phyloP scores from a whole-genome alignment of 2,888 invertebrate species.

The Gryllus longicercus region DNA sequence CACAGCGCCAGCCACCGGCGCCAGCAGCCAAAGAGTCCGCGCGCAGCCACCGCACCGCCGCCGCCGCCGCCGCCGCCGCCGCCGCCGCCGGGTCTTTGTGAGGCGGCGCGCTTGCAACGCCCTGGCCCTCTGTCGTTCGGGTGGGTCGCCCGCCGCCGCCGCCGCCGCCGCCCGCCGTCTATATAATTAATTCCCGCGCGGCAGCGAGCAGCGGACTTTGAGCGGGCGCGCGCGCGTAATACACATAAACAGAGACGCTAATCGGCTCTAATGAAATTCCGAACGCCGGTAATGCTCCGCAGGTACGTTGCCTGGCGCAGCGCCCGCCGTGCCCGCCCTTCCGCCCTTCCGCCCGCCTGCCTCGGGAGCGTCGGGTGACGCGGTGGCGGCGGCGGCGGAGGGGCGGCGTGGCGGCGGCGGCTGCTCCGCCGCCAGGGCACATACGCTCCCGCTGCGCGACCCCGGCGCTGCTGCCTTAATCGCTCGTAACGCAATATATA shows the following conservation, averaged over 20 bases:
- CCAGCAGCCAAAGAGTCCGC: too few relatives aligned
- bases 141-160: not conserved
- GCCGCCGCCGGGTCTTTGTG: too few relatives aligned
- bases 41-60: too few relatives aligned
- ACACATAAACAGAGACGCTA: not conserved
- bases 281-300: not conserved
- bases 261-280: conserved; percentile 10
- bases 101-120: too few relatives aligned
- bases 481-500: not conserved
- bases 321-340: not conserved
- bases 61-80: too few relatives aligned
- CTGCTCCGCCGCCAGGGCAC: too few relatives aligned
- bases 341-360: not conserved
- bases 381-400: not conserved
- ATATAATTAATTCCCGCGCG: conserved; percentile 7
- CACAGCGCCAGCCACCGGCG: too few relatives aligned
- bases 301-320: not conserved
- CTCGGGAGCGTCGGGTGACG: not conserved
- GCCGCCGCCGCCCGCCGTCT: not conserved
- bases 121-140: too few relatives aligned
- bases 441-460: not conserved
- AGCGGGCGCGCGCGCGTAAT: not conserved
- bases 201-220: not conserved
- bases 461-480: not conserved
- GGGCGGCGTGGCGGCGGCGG: too few relatives aligned